These are phyloP conservation scores for Grammomys surdaster DNA, from an alignment of 2,113 vertebrate species.

Conservation along the genomic window DNA sequence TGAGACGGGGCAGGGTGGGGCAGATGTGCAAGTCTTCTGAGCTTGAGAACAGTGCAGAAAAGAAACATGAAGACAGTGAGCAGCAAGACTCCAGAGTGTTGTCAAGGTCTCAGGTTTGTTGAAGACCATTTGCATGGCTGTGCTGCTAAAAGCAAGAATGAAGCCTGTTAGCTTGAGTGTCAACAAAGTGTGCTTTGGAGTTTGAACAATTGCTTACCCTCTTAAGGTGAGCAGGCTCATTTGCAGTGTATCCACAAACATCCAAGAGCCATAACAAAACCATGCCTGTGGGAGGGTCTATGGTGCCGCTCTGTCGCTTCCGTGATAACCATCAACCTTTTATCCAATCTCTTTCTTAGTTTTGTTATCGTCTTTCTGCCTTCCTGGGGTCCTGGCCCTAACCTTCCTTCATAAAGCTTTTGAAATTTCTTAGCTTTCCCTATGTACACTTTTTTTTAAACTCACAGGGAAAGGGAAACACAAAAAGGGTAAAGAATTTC, in stretches of 20 bases:
- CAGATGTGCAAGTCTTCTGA: background rate
- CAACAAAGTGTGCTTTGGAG: background rate
- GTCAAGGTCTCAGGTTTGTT: too few species aligned
- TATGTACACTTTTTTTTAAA: background rate
- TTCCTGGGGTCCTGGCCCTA: background rate
- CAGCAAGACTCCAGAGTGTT: background rate
- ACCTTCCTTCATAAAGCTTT: background rate
- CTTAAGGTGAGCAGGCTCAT: background rate
- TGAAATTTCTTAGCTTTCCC: background rate
- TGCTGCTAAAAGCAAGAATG: background rate
- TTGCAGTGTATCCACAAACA: fast-evolving
- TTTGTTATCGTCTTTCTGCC: background rate
- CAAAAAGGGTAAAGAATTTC: background rate
- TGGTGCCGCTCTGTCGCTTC: background rate
- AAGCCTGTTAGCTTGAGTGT: background rate
- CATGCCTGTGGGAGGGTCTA: fast-evolving
- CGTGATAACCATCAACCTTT: background rate
- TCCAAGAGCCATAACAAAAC: background rate
- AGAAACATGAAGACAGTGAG: background rate
- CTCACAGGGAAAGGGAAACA: constrained; percentile 25
- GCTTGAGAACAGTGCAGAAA: too few species aligned
- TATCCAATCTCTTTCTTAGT: background rate
- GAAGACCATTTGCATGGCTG: background rate
- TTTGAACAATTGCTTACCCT: background rate
- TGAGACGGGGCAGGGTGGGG: too few species aligned